Base-by-base conservation (phyloP, 2,888 invertebrate species). In the Eledona agricola region DNA sequence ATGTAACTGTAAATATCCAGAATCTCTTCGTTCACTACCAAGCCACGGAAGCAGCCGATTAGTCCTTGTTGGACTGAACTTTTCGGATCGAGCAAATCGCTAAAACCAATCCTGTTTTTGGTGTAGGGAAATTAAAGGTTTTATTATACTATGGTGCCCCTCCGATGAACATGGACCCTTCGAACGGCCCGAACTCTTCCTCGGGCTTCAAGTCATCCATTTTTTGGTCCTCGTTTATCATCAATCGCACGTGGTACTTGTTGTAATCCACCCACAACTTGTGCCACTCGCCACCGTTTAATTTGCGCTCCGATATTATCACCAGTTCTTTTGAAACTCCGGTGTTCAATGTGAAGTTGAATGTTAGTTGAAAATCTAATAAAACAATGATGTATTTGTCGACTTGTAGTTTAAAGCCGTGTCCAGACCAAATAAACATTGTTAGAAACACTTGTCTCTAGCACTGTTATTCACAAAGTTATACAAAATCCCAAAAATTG, bases 221-320 rank as follows among this genome's bases (percentile, higher is more conserved):
- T 78, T 89, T 87, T 69, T 86, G 89, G 70, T 93, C 90, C 19
- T 90, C 90, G 71, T 95, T 95, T 60, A 95, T 87, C 88, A 93
- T 93, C 71, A 95, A 93, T 57, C 94, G 80, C 19, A 95, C 93
- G 73, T 95, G 95, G 75, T 94, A 91, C 72, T 90, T 88, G 77
- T 95, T 94, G 73, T 94, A 93, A 78, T 96, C 95, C 55, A 96
- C 92, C 90, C 93, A 92, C 59, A 96, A 88, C 77, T 94, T 93
- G 75, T 96, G 96, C 96, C 96, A 96, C 73, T 94, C 93, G 1
- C 95, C 96, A 37, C 90, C 90, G 72, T 94, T 95, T 32, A 96
- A 80, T 71, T 88, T 87, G 29, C 89, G 80, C 59, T 87, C 85
- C 13, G 58, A 93, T 68, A 88, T 87, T 56, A 96, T 90, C 28